A percentile compares a stretch with the other conserved stretches of the same genome.
Evolutionary conservation across 2,888 invertebrate species (phyloP).

Genomic region (Cantharis rufa): DNA sequence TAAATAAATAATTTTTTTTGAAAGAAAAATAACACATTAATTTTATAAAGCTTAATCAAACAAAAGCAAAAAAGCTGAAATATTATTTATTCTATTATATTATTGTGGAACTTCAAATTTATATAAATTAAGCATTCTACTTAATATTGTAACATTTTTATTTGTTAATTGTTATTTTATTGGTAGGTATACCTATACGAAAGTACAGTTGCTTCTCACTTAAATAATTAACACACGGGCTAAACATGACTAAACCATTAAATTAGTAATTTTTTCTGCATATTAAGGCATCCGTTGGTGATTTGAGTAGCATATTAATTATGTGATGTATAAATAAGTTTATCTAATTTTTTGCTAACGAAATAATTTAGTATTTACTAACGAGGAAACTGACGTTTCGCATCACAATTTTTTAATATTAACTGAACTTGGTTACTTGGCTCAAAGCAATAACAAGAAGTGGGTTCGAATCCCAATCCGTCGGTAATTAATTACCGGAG

Average conservation of each 20-base stretch:
- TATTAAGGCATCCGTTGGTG: not conserved
- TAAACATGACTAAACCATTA: not conserved
- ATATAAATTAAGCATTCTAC: not conserved
- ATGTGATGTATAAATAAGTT: not conserved
- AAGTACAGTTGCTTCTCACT: not conserved
- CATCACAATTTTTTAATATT: not conserved
- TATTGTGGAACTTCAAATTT: not conserved
- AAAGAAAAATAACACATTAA: not conserved
- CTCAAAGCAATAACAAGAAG: not conserved
- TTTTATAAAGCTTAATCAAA: not conserved
- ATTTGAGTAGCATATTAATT: not conserved
- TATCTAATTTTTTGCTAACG: not conserved
- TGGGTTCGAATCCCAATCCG: not conserved
- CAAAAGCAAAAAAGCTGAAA: not conserved
- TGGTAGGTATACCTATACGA: not conserved
- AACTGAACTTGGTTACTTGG: no score
- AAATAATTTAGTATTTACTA: not conserved
- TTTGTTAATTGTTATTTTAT: no score
- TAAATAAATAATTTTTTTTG: not conserved
- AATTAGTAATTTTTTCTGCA: not conserved
- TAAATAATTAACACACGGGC: not conserved
- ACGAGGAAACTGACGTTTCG: not conserved
- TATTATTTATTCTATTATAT: not conserved
- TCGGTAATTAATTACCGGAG: not conserved
- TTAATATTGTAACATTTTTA: not conserved